Evolutionary conservation across 2,888 invertebrate genomes (phyloP).

Genomic region (Zaprionus obscuricornis): DNA sequence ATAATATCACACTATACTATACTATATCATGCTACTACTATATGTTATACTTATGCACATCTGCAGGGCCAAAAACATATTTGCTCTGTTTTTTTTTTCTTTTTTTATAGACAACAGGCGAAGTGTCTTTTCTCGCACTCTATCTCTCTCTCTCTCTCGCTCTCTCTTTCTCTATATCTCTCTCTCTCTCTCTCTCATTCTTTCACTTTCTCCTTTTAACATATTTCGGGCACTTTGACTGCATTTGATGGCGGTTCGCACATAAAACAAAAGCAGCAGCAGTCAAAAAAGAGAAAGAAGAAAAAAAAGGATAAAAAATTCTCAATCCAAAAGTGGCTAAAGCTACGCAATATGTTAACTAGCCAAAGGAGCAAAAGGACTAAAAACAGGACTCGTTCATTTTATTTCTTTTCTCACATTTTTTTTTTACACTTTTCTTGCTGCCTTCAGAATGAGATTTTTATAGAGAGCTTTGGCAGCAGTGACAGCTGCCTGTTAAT

Average conservation of each 20-base stretch:
- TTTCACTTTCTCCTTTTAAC: slow-evolving; percentile 16
- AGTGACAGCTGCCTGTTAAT: slow-evolving; percentile 42
- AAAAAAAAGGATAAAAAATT: slow-evolving; percentile 38
- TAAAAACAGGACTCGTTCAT: not conserved
- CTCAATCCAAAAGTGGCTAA: slow-evolving; percentile 6
- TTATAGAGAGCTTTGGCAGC: slow-evolving; percentile 12
- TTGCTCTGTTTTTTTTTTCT: no score
- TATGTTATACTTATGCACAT: slow-evolving; percentile 49
- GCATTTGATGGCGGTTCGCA: slow-evolving; percentile 64
- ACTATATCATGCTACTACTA: no score
- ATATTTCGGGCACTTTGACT: slow-evolving; percentile 24
- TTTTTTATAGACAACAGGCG: slow-evolving; percentile 65
- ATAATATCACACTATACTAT: no score
- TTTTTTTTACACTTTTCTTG: slow-evolving; percentile 13
- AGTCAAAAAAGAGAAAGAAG: slow-evolving; percentile 2
- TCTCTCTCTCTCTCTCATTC: no score
- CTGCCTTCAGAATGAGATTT: slow-evolving; percentile 17
- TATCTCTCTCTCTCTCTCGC: no score
- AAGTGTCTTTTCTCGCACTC: no score
- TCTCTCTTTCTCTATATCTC: no score
- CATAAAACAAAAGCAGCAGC: slow-evolving; percentile 55
- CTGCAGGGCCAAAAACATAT: slow-evolving; percentile 43
- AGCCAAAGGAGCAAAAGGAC: slow-evolving; percentile 8
- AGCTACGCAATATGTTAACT: slow-evolving; percentile 64
- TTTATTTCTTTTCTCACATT: not conserved